phyloP scores from a whole-genome alignment of 2,797 vertebrate genomes.

The Furcifer pardalis region DNA sequence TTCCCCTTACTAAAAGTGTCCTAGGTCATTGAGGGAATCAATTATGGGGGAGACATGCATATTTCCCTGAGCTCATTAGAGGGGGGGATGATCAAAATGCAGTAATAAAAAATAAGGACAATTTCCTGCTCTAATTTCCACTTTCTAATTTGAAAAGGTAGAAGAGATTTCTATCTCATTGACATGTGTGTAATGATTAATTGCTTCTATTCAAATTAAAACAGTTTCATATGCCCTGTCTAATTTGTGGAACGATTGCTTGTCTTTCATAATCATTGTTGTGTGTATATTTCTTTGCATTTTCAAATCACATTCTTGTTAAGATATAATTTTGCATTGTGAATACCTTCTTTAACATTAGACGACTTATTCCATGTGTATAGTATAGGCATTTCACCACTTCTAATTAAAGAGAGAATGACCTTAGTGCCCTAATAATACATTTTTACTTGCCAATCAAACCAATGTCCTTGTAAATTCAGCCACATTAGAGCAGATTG shows the following conservation, averaged over 20 bases:
- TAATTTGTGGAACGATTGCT: background rate
- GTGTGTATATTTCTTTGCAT: background rate
- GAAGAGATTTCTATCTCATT: background rate
- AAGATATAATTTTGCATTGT: background rate
- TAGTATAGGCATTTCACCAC: background rate
- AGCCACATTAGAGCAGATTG: background rate
- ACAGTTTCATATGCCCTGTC: background rate
- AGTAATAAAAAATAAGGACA: background rate
- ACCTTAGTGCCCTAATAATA: background rate
- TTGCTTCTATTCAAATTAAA: background rate
- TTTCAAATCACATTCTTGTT: background rate
- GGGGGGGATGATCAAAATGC: background rate
- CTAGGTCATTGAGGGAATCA: no score
- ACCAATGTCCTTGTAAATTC: conserved; percentile 2
- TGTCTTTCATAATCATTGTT: background rate
- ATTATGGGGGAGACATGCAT: no score
- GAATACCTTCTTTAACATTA: no score
- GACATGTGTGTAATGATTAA: background rate
- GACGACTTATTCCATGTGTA: background rate
- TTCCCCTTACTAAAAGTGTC: no score
- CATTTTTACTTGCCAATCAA: conserved; percentile 9
- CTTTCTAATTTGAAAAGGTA: background rate
- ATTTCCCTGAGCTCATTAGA: no score
- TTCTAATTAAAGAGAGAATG: background rate
- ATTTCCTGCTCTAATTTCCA: background rate